Percentiles rank a stretch among this genome's conserved stretches.
Evolutionary conservation across 2,113 vertebrate species (phyloP).

Genomic region (Heterotilapia buettikoferi): DNA sequence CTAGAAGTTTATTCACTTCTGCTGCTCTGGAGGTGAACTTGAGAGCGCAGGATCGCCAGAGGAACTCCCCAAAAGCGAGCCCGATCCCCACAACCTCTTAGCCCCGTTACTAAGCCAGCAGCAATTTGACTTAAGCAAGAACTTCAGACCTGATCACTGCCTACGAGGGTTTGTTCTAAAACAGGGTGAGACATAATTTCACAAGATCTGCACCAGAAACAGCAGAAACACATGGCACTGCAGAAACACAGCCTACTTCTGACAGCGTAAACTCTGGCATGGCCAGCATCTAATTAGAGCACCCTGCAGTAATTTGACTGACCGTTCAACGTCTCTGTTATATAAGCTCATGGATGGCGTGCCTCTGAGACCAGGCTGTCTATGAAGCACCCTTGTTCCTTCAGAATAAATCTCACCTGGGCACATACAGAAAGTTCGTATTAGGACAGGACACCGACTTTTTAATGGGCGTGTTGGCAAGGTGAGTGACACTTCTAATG

Average conservation of each 20-base stretch:
- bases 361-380: not conserved
- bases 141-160: not conserved
- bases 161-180: not conserved
- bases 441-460: not conserved
- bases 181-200: not conserved
- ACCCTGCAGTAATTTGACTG: not conserved
- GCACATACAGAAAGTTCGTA: not conserved
- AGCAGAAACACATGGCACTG: not conserved
- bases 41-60: not conserved
- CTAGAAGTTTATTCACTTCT: conserved; percentile 19
- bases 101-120: not conserved
- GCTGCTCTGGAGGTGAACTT: conserved; percentile 3
- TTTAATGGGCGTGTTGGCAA: not conserved
- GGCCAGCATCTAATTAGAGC: not conserved
- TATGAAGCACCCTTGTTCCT: not conserved
- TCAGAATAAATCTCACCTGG: conserved; percentile 11
- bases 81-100: not conserved
- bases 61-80: not conserved
- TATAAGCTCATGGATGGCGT: not conserved
- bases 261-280: not conserved
- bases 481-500: conserved; percentile 21
- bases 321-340: not conserved
- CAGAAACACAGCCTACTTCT: not conserved
- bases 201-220: not conserved
- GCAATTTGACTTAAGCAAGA: not conserved